phyloP scores from a whole-genome alignment of 1,140 invertebrate species.

The Drosophila rufa region DNA sequence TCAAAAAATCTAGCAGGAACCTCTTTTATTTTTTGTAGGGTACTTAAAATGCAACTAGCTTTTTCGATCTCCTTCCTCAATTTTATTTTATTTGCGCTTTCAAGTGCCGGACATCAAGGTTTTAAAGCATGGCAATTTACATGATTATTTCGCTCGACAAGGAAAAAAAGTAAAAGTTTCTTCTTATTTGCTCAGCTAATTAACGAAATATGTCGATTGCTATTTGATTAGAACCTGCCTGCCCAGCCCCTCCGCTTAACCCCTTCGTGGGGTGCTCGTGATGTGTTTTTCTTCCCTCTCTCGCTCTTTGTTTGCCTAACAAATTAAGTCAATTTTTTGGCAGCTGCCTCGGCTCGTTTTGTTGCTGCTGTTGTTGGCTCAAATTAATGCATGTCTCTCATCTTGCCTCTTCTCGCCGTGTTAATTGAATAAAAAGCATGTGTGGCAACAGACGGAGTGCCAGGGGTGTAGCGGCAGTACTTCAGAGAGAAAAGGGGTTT shows the following conservation, averaged over 20 bases:
- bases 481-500: neutral
- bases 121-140: slow-evolving; percentile 32
- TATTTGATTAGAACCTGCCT: slow-evolving; percentile 36
- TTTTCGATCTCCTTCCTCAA: neutral
- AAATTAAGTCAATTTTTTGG: slow-evolving; percentile 74
- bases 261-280: slow-evolving; percentile 15
- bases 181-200: slow-evolving; percentile 39
- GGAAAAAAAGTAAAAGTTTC: slow-evolving; percentile 38
- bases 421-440: slow-evolving; percentile 76
- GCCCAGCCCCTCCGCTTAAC: neutral
- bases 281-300: slow-evolving; percentile 10
- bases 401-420: slow-evolving; percentile 44
- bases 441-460: slow-evolving; percentile 9
- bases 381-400: slow-evolving; percentile 62
- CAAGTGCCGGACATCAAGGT: slow-evolving; percentile 14
- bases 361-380: slow-evolving; percentile 52
- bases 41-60: neutral
- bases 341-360: slow-evolving; percentile 48
- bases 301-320: slow-evolving; percentile 50
- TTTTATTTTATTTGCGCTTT: slow-evolving; percentile 1
- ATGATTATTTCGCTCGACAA: slow-evolving; percentile 19
- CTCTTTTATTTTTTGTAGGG: neutral
- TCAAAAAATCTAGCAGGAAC: too few species aligned
- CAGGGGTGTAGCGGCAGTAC: neutral
- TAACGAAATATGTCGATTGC: slow-evolving; percentile 50